Base-by-base conservation (phyloP, 2,113 vertebrate genomes). In the Coptodon bakossiorum region DNA sequence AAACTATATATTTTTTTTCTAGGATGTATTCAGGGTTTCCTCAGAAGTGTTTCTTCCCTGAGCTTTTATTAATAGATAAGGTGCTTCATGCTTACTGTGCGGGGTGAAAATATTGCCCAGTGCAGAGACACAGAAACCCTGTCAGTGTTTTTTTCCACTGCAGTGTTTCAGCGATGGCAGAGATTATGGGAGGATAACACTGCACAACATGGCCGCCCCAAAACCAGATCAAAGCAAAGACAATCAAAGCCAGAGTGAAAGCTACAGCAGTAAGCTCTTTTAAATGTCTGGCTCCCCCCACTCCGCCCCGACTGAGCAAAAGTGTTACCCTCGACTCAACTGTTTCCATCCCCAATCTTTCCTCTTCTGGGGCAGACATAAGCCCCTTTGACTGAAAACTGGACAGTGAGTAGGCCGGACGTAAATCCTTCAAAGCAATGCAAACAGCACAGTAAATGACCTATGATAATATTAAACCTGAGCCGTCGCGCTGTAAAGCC, bases 161-260 rank as follows among this genome's bases (percentile, higher is more conserved):
- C 88, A 88, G 88, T 36, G 57, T 92, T 94, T 91, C 76, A 85
- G 90, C 88, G 88, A 95, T 90, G 89, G 90, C 91, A 92, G 91
- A 93, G 94, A 95, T 95, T 92, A 94, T 91, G 78, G 91, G 82
- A 91, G 93, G 94, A 95, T 94, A 96, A 93, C 87, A 82, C 92
- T 90, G 93, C 94, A 93, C 93, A 95, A 95, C 94, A 93, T 93
- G 92, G 94, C 93, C 14, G 90, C 92, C 93, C 90, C 84, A 90
- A 95, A 78, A 94, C 92, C 92, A 95, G 95, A 96, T 96, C 95
- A 96, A 95, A 95, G 95, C 82, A 50, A 53, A 95, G 93, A 95
- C 95, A 96, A 95, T 96, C 94, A 95, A 96, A 96, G 95, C 91
- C 94, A 94, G 92, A 95, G 93, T 83, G 93, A 95, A 90, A 93